Conservation (phyloP, 2,888 invertebrate species). For the Cosmopolites sordidus region DNA sequence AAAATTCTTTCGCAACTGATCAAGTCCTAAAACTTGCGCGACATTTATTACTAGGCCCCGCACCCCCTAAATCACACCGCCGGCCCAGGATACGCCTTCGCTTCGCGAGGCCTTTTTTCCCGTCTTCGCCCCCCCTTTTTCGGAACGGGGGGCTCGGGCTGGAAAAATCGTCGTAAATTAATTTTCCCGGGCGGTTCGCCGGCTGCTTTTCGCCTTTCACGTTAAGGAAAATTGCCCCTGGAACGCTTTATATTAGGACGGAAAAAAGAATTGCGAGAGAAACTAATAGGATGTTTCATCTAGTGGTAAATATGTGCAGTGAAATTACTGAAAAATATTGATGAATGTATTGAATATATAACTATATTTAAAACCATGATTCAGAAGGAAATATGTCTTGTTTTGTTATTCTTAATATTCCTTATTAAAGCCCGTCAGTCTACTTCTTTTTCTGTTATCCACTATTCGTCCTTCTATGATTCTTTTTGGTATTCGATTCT, state of each 20-base stretch:
- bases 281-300: not conserved
- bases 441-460: too few relatives aligned
- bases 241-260: not conserved
- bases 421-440: too few relatives aligned
- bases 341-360: too few relatives aligned
- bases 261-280: not conserved
- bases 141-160: slow-evolving; percentile 32
- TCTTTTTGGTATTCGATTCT: too few relatives aligned
- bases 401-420: too few relatives aligned
- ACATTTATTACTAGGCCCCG: slow-evolving; percentile 40
- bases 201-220: not conserved
- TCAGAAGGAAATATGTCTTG: too few relatives aligned
- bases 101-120: not conserved
- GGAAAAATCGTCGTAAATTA: slow-evolving; percentile 42
- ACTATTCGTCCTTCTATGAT: too few relatives aligned
- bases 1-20: slow-evolving; percentile 39
- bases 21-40: slow-evolving; percentile 41
- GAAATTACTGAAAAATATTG: too few relatives aligned
- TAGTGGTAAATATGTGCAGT: too few relatives aligned
- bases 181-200: slow-evolving; percentile 29
- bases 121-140: slow-evolving; percentile 27
- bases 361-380: too few relatives aligned
- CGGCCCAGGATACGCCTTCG: not conserved
- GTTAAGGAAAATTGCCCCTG: not conserved
- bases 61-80: slow-evolving; percentile 39